Evolutionary conservation across 2,113 vertebrate species (phyloP).

Genomic region (Conger conger): DNA sequence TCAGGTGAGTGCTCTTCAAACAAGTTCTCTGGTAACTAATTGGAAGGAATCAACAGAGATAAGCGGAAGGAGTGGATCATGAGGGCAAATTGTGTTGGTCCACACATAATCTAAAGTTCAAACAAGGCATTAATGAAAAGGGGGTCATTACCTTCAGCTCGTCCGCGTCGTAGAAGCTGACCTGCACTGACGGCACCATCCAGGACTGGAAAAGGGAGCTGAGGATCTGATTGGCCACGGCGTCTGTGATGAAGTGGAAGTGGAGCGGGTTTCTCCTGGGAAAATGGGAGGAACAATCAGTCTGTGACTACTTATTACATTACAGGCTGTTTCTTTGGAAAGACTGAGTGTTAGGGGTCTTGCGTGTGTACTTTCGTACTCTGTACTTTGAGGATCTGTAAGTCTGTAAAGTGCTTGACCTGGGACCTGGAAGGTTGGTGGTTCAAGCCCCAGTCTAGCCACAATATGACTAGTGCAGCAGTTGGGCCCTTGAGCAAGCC

Average conservation of each 20-base stretch:
- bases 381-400: background rate
- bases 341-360: background rate
- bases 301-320: background rate
- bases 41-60: background rate
- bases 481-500: too few relatives aligned
- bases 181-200: slow-evolving; percentile 87
- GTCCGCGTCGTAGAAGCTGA: slow-evolving; percentile 92
- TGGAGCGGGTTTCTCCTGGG: slow-evolving; percentile 90
- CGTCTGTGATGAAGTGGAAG: slow-evolving; percentile 92
- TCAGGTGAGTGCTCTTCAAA: background rate
- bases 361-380: background rate
- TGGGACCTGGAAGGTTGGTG: too few relatives aligned
- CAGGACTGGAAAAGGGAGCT: slow-evolving; percentile 85
- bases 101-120: background rate
- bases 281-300: background rate
- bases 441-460: too few relatives aligned
- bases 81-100: background rate
- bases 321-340: background rate
- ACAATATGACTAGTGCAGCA: too few relatives aligned
- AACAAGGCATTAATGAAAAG: slow-evolving; percentile 13
- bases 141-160: slow-evolving; percentile 80
- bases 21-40: background rate
- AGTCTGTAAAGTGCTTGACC: too few relatives aligned
- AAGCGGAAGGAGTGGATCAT: background rate
- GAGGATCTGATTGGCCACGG: slow-evolving; percentile 83